Percentiles rank a stretch among this genome's conserved stretches.
phyloP scores from a whole-genome alignment of 2,113 vertebrate genomes.

The Microtus pennsylvanicus region DNA sequence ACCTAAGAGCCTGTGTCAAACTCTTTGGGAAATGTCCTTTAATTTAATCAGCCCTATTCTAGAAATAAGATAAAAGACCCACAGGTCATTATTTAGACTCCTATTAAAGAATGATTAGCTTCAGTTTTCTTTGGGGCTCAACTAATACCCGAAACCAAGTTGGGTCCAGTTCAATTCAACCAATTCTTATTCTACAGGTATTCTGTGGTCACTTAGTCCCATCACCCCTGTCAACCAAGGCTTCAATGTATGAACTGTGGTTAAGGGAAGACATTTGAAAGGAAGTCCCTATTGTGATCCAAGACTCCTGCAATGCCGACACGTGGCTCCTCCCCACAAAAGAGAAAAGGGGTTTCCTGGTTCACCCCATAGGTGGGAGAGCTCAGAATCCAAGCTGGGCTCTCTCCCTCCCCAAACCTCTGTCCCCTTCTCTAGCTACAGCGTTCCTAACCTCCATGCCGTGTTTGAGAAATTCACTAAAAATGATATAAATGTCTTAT shows the following conservation, averaged over 20 bases:
- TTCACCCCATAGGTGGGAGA: background rate
- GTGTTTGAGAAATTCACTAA: conserved; percentile 12
- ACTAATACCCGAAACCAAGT: background rate
- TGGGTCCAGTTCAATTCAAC: background rate
- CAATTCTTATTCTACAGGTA: background rate
- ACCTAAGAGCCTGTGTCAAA: background rate
- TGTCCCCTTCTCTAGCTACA: background rate
- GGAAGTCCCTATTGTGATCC: background rate
- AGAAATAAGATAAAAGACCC: background rate
- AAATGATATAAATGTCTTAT: background rate
- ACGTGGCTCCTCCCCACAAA: background rate
- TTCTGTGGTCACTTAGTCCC: background rate
- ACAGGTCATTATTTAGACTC: background rate
- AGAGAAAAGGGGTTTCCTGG: background rate
- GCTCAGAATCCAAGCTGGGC: background rate
- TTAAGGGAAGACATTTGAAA: background rate
- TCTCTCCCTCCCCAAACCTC: background rate
- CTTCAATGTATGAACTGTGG: background rate
- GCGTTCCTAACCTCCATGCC: background rate
- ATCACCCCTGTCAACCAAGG: background rate
- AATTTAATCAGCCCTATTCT: background rate
- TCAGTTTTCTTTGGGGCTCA: conserved; percentile 30
- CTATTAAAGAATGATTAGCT: background rate
- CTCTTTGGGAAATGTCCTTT: background rate
- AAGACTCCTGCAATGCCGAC: background rate